Evolutionary conservation across 2,888 invertebrate species (phyloP).

Genomic region (Cosmorhoe ocellata): DNA sequence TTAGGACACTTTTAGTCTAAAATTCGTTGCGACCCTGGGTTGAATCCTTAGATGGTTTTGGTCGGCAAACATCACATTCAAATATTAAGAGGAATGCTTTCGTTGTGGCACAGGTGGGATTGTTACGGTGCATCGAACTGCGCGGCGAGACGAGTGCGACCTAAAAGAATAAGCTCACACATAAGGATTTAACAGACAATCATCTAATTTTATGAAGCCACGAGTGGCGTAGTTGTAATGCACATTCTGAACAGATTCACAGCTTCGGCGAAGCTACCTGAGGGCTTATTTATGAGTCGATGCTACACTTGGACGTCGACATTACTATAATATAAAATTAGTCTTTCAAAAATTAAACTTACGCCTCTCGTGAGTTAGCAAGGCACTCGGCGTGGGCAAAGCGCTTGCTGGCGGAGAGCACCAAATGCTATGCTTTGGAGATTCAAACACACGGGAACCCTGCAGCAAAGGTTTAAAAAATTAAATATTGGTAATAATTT

Average conservation of each 20-base stretch:
- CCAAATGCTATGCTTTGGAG: slow-evolving; percentile 69
- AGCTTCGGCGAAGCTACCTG: too few relatives aligned
- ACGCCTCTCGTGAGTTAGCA: slow-evolving; percentile 71
- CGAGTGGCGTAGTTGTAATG: too few relatives aligned
- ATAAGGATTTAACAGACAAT: not conserved
- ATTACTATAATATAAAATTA: too few relatives aligned
- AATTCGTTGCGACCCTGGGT: slow-evolving; percentile 77
- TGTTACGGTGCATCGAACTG: slow-evolving; percentile 68
- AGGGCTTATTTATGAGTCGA: too few relatives aligned
- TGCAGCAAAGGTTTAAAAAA: slow-evolving; percentile 36
- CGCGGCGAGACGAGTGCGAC: slow-evolving; percentile 74
- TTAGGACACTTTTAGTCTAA: slow-evolving; percentile 77
- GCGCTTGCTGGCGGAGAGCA: slow-evolving; percentile 76
- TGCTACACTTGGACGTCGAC: too few relatives aligned
- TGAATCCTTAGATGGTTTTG: slow-evolving; percentile 46
- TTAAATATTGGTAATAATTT: too few relatives aligned
- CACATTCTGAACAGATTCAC: too few relatives aligned
- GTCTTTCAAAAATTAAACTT: slow-evolving; percentile 41
- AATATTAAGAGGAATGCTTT: slow-evolving; percentile 64
- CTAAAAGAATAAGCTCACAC: slow-evolving; percentile 40
- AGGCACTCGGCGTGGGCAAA: slow-evolving; percentile 65
- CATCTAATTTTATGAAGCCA: too few relatives aligned
- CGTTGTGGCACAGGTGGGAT: slow-evolving; percentile 55
- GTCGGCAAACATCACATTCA: slow-evolving; percentile 54
- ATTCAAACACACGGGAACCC: slow-evolving; percentile 77